Evolutionary conservation across 1,140 invertebrate species (phyloP).

Genomic region (Armadillidium nasatum): DNA sequence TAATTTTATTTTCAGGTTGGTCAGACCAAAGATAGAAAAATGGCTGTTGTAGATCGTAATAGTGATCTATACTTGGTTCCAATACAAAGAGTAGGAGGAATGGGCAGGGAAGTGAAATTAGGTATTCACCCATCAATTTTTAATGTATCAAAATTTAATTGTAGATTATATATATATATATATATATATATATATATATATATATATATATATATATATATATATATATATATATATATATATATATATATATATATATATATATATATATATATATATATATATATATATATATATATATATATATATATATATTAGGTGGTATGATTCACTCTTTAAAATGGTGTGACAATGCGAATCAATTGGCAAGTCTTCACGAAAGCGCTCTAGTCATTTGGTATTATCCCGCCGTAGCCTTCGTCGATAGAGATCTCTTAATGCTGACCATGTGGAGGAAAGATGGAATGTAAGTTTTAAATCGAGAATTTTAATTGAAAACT

Average conservation of each 20-base stretch:
- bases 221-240: too few species aligned
- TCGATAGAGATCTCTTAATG: constrained; percentile 67
- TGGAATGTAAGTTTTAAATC: constrained; percentile 53
- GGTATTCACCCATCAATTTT: constrained; percentile 53
- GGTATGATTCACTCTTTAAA: constrained; percentile 70
- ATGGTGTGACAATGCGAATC: constrained; percentile 79
- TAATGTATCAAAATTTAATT: too few species aligned
- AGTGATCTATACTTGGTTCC: constrained; percentile 70
- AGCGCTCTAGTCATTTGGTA: constrained; percentile 77
- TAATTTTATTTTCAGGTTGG: constrained; percentile 24
- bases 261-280: too few species aligned
- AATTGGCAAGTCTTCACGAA: constrained; percentile 77
- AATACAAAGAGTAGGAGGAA: constrained; percentile 58
- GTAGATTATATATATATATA: too few species aligned
- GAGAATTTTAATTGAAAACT: too few species aligned
- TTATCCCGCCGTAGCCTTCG: constrained; percentile 68
- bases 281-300: constrained; percentile 1
- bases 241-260: too few species aligned
- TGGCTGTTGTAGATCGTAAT: constrained; percentile 77
- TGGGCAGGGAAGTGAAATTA: constrained; percentile 63
- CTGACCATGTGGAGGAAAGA: constrained; percentile 63
- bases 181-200: too few species aligned
- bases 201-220: too few species aligned
- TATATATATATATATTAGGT: constrained; percentile 52
- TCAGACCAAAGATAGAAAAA: constrained; percentile 59